Percentiles rank a stretch among this genome's conserved stretches.
Conservation (phyloP, 2,888 invertebrate genomes). For the Cremastobaeus sp. region DNA sequence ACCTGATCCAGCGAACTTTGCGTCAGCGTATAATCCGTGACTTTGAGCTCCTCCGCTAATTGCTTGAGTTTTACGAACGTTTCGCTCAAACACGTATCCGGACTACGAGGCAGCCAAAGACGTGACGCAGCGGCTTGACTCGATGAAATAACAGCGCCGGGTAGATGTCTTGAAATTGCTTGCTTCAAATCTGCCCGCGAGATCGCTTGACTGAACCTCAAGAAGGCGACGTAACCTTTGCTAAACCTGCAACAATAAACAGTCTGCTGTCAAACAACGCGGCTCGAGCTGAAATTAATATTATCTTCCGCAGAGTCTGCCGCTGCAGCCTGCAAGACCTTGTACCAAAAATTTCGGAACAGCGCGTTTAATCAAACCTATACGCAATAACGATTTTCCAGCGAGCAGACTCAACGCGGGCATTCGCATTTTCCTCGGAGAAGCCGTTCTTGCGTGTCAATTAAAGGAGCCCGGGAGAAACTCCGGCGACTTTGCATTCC, state of each 20-base stretch:
- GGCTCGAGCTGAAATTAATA: neutral
- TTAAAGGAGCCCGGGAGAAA: slow-evolving; percentile 4
- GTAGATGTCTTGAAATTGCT: slow-evolving; percentile 72
- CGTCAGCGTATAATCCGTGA: slow-evolving; percentile 81
- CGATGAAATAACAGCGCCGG: slow-evolving; percentile 77
- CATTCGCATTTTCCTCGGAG: no score
- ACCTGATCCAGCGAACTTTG: slow-evolving; percentile 83
- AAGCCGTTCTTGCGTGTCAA: neutral
- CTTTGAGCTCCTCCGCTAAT: slow-evolving; percentile 79
- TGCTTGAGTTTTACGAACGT: slow-evolving; percentile 79
- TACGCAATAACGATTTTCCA: no score
- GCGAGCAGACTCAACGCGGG: no score
- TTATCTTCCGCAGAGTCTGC: no score
- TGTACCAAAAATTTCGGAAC: no score
- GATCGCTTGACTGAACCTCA: slow-evolving; percentile 73
- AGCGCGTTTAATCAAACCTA: no score
- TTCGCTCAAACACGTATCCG: slow-evolving; percentile 78
- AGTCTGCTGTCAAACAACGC: neutral
- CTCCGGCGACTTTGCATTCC: slow-evolving; percentile 31
- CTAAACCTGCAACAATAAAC: slow-evolving; percentile 78
- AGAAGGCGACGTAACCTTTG: slow-evolving; percentile 80
- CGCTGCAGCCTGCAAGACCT: no score
- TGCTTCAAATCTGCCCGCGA: slow-evolving; percentile 72
- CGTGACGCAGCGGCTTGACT: slow-evolving; percentile 79
- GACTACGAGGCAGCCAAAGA: slow-evolving; percentile 79